Base-by-base conservation (phyloP, 2,888 invertebrate species). In the Aphidoletes aphidimyza region DNA sequence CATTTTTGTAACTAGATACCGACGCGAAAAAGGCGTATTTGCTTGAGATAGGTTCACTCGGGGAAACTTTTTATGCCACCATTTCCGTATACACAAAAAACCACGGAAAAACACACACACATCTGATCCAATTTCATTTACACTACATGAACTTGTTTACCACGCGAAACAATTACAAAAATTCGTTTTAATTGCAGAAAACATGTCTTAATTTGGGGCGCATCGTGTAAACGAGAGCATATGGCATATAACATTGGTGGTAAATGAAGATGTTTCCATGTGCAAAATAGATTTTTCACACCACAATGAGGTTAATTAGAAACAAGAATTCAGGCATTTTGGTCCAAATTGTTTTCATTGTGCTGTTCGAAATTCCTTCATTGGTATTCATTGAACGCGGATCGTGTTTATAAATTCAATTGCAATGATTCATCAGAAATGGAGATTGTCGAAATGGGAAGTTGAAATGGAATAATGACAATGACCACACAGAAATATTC, bases 281-380 rank as follows among this genome's bases (percentile, higher is more conserved):
- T 30, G 14, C 8, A 54, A 69, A 30, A 5, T 30, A 30, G 9
- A 9, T 30, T 69, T 69, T 69, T 69, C 34, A 69, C 34, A 69
- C 69, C 69, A 69, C 69, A 69, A 69, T 69, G 69, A 11, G 30
- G 69, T 69, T 69, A 69, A 69, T 69, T 69, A 69, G 34, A 30
- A 69, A 14, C 34, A n/a, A 69, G 34, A 69, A 69, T 14, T n/a
- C 22, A 11, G 9, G 30, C 14, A 30, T 69, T 69, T 19, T 17
- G 34, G 34, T 30, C 17, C 69, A 69, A n/a, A 69, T n/a, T 30
- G 2, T 30, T 69, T 30, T 1, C 69, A 30, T 69, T 69, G n/a
- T n/a, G n/a, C 14, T 0, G 9, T 54, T 54, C 47, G 17, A 17
- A 11, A 19, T 47, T n/a, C n/a, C 2, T 47, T 47, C 47, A 47